Evolutionary conservation across 2,888 invertebrate genomes (phyloP), one percentile per base, ranked within the genome.

Genomic region (Sepioteuthis lessoniana): DNA sequence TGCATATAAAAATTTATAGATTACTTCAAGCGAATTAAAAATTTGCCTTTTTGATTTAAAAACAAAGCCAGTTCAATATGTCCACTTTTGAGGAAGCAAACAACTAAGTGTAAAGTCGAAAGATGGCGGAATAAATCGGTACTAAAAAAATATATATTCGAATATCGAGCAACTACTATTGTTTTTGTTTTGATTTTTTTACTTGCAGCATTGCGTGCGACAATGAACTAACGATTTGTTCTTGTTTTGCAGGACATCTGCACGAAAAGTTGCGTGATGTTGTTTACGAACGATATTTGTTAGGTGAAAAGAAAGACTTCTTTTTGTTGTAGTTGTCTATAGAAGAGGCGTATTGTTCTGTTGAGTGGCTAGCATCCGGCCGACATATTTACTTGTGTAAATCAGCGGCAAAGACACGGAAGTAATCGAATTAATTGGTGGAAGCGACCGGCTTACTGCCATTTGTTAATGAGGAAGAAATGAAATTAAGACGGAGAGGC

Each of bases 401-500:
- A 76, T 76, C 76, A 76, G n/a, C 76, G n/a, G 76, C 76, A n/a
- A 76, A 76, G n/a, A n/a, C 76, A 76, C 76, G 76, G 76, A 76
- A 76, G 76, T 76, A 76, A 76, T 76, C 76, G n/a, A 76, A 76
- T 76, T 76, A 76, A 76, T 76, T 76, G 76, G n/a, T n/a, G 76
- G 76, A 76, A 76, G n/a, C n/a, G n/a, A 76, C n/a, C 76, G 76
- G n/a, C 76, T 76, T 76, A n/a, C n/a, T n/a, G 76, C 76, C 76
- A 35, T 76, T 76, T 76, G n/a, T 76, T 76, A 76, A 76, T 76
- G 76, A 76, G 76, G 76, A 76, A 35, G n/a, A 35, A 76, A 76
- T 76, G 76, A 76, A 76, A 76, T 76, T 76, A 76, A 76, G 76
- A 35, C 8, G n/a, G 19, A n/a, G n/a, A 13, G n/a, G n/a, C 35